Percentiles rank a stretch among this genome's conserved stretches.
phyloP scores from a whole-genome alignment of 2,113 vertebrate species.

The Haplotaxodon microlepis region DNA sequence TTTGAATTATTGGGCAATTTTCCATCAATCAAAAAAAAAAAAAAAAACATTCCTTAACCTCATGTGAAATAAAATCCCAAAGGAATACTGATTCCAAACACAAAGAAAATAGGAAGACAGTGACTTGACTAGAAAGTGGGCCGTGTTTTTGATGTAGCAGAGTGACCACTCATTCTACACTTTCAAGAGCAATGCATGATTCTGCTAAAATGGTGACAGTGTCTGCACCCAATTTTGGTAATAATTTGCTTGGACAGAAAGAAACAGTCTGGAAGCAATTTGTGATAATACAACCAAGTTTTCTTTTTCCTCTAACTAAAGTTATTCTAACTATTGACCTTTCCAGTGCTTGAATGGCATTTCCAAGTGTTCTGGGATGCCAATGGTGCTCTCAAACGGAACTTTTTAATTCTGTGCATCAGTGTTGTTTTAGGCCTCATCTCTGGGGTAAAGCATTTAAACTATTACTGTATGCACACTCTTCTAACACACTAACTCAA shows the following conservation, averaged over 20 bases:
- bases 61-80: not conserved
- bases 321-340: slow-evolving; percentile 83
- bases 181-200: slow-evolving; percentile 63
- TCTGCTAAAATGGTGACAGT: slow-evolving; percentile 65
- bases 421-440: slow-evolving; percentile 64
- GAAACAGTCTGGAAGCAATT: slow-evolving; percentile 76
- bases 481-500: not conserved
- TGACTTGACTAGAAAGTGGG: slow-evolving; percentile 28
- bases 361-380: slow-evolving; percentile 64
- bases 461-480: slow-evolving; percentile 36
- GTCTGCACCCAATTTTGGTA: slow-evolving; percentile 72
- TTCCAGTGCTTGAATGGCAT: slow-evolving; percentile 70
- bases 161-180: slow-evolving; percentile 37
- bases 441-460: slow-evolving; percentile 50
- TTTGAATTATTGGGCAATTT: slow-evolving; percentile 29
- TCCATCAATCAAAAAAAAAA: slow-evolving; percentile 42
- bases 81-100: slow-evolving; percentile 13
- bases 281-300: slow-evolving; percentile 61
- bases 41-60: not conserved
- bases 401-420: slow-evolving; percentile 69
- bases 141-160: slow-evolving; percentile 34
- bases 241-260: slow-evolving; percentile 63
- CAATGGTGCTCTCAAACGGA: slow-evolving; percentile 61
- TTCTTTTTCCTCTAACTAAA: slow-evolving; percentile 64
- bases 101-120: slow-evolving; percentile 39